Conservation (phyloP, 1,140 invertebrate species). For the Agrypnia vestita region DNA sequence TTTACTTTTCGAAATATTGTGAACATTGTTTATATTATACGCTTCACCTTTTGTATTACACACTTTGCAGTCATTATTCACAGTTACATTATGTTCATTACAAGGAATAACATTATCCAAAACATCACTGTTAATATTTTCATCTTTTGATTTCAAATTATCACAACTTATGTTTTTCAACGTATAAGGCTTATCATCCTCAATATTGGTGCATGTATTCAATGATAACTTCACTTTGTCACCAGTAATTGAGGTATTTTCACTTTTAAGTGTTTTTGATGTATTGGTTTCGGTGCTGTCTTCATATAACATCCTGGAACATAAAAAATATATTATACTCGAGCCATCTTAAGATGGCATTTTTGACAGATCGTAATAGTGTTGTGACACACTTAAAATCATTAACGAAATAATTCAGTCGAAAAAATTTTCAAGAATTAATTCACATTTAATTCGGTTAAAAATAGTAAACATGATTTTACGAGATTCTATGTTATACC, state of each 20-base stretch:
- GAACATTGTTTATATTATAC: too few species aligned
- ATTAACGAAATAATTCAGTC: too few species aligned
- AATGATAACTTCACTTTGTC: not conserved
- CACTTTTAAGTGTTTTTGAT: constrained; percentile 10
- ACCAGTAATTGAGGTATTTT: not conserved
- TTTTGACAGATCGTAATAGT: too few species aligned
- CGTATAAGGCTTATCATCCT: not conserved
- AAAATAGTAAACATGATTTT: too few species aligned
- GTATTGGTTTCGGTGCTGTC: not conserved
- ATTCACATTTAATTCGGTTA: too few species aligned
- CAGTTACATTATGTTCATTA: not conserved
- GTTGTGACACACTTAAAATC: too few species aligned
- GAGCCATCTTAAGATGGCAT: too few species aligned
- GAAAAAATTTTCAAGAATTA: too few species aligned
- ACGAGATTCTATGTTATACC: too few species aligned
- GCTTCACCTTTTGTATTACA: not conserved
- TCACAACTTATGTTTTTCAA: not conserved
- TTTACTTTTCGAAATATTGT: not conserved
- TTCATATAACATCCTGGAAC: constrained; percentile 11
- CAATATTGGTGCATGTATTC: not conserved
- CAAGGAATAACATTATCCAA: not conserved
- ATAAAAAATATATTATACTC: not conserved
- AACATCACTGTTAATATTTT: constrained; percentile 5
- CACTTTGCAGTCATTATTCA: constrained; percentile 10
- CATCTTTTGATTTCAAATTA: not conserved